Conservation (phyloP, 2,888 invertebrate species). For the Hyalella azteca region DNA sequence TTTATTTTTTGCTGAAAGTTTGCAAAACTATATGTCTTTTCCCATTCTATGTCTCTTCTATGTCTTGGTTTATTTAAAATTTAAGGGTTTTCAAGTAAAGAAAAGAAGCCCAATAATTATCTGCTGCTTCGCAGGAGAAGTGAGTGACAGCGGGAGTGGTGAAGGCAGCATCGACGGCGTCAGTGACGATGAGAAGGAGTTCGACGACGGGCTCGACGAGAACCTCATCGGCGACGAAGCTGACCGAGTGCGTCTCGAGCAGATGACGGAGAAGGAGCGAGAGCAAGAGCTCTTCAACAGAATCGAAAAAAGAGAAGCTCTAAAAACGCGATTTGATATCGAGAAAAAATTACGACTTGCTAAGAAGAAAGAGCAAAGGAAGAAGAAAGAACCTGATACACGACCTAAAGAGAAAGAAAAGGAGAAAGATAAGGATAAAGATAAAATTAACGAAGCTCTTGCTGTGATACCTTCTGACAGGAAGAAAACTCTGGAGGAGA, state of each 20-base stretch:
- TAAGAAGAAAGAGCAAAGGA: constrained; percentile 73
- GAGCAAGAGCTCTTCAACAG: constrained; percentile 97
- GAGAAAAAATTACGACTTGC: constrained; percentile 89
- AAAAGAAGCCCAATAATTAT: not conserved
- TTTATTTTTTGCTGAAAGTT: too few species aligned
- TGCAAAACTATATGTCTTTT: too few species aligned
- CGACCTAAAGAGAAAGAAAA: constrained; percentile 61
- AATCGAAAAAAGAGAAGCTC: constrained; percentile 90
- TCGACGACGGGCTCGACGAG: constrained; percentile 95
- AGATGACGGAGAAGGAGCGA: constrained; percentile 94
- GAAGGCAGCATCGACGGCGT: constrained; percentile 58
- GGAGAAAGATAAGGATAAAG: constrained; percentile 7
- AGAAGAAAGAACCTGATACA: constrained; percentile 66
- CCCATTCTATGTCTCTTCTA: too few species aligned
- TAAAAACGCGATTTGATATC: constrained; percentile 94
- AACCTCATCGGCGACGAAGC: constrained; percentile 97
- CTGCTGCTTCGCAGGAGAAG: constrained; percentile 48
- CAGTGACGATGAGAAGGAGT: constrained; percentile 68
- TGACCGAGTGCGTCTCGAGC: constrained; percentile 85
- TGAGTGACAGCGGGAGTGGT: constrained; percentile 58
- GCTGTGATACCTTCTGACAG: constrained; percentile 67
- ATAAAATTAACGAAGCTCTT: not conserved
- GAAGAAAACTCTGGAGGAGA: constrained; percentile 88
- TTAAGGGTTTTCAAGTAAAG: not conserved
- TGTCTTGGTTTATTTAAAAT: too few species aligned